Evolutionary conservation across 35 echinoderm and acorn worm species (phyloP).

Genomic region (Apostichopus parvimensis): DNA sequence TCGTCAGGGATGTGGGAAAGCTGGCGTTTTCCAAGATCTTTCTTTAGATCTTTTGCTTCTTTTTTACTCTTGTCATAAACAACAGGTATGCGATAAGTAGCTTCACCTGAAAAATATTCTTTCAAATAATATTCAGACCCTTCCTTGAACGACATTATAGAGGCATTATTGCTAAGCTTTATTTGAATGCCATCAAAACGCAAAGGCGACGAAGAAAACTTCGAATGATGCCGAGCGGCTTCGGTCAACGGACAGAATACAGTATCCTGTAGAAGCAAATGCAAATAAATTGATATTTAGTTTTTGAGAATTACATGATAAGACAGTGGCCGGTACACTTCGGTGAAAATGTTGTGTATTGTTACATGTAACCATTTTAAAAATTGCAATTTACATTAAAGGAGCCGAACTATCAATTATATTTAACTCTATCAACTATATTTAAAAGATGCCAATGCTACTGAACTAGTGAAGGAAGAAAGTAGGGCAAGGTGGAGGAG

Average conservation of each 20-base stretch:
- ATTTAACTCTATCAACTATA: no score
- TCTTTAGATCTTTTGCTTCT: no score
- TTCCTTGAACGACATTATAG: background rate
- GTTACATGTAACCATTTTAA: background rate
- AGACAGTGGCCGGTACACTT: background rate
- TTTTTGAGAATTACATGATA: no score
- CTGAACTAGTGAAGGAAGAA: no score
- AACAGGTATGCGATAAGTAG: background rate
- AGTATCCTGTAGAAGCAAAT: background rate
- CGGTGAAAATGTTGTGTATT: background rate
- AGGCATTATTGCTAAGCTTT: background rate
- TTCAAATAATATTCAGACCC: background rate
- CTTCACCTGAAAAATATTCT: background rate
- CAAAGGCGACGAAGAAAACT: background rate
- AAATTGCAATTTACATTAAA: background rate
- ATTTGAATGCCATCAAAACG: background rate
- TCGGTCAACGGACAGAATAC: constrained; percentile 10
- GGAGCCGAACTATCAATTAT: background rate
- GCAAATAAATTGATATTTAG: no score
- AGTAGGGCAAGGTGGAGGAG: no score
- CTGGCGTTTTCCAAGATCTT: background rate
- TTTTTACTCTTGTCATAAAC: background rate
- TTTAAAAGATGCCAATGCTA: no score
- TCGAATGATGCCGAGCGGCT: background rate
- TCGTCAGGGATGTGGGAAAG: constrained; percentile 13